Evolutionary conservation across 2,888 invertebrate species (phyloP), one percentile per base, ranked within the genome.

Genomic region (Anarsia innoxiella): DNA sequence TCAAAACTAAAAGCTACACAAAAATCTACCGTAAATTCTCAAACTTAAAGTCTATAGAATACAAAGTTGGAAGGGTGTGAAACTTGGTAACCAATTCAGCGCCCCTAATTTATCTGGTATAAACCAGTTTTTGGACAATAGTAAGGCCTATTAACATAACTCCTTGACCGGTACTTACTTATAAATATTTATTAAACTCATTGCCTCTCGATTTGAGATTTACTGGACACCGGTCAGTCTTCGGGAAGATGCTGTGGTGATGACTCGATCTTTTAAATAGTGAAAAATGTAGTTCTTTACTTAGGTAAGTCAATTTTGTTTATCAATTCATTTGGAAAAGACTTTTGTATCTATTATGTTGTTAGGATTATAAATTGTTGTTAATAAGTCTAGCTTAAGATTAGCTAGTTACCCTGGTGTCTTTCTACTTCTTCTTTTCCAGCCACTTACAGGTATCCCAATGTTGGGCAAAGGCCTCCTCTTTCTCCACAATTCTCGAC

Each of bases 151-250:
- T 82, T 84, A 80, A 62, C 83, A 83, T 82, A 82, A 78, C 80
- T 84, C 82, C 83, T 84, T 84, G 80, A 78, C 79, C 76, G 66
- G 71, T 66, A n/a, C n/a, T 71, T 50, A 72, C 69, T 75, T 69
- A 82, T 82, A 72, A 80, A 80, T 82, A 84, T 82, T 78, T 72
- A 82, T 76, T 54, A 56, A 54, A 45, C 51, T 29, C 34, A 41
- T 23, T 31, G 27, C 31, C 3, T 31, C 35, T 35, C 15, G 34
- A 34, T 34, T 33, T 29, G 2, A 28, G 27, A 33, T 26, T 45
- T 47, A 37, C 26, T 39, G 48, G 3, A 3, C 3, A 19, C 3
- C 19, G 6, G 40, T 71, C 65, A 76, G 77, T 77, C 49, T 45
- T 56, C 46, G 45, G 48, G 48, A 58, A 52, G 69, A 66, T 65